Conservation (phyloP, 2,888 invertebrate species). For the Strigamia crassipes region DNA sequence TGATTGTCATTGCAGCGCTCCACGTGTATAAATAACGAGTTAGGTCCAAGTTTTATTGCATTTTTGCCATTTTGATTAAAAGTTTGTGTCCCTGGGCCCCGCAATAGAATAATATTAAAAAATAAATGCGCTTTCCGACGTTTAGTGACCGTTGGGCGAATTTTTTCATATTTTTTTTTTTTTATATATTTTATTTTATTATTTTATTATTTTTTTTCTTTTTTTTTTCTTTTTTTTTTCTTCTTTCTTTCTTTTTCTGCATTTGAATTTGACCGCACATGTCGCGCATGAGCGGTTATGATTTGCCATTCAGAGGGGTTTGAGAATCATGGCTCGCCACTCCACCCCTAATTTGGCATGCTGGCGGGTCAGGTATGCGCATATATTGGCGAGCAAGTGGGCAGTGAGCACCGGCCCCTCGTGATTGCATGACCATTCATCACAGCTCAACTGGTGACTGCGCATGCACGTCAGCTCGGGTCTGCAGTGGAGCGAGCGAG, state of each 20-base stretch:
- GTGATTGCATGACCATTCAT: conserved; percentile 46
- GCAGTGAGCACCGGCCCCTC: conserved; percentile 34
- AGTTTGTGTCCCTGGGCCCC: not conserved
- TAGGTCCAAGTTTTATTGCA: not conserved
- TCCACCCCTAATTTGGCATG: conserved; percentile 44
- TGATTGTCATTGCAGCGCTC: not conserved
- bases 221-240: not conserved
- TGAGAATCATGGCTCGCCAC: conserved; percentile 43
- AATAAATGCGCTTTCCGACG: not conserved
- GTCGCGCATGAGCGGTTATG: conserved; percentile 43
- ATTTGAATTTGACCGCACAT: conserved; percentile 43
- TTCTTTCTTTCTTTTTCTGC: not conserved
- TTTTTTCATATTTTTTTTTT: too few relatives aligned
- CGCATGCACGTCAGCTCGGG: conserved; percentile 3
- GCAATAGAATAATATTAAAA: conserved; percentile 46
- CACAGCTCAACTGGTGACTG: conserved; percentile 41
- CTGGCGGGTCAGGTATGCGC: conserved; percentile 48
- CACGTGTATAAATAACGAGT: not conserved
- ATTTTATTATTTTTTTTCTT: too few relatives aligned
- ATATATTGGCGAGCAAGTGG: conserved; percentile 46
- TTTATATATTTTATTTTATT: not conserved
- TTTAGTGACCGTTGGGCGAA: not conserved
- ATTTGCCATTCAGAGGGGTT: conserved; percentile 47
- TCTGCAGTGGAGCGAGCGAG: not conserved
- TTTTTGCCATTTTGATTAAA: conserved; percentile 17